Evolutionary conservation across 2,888 invertebrate genomes (phyloP).

Genomic region (Cheilosia soror): DNA sequence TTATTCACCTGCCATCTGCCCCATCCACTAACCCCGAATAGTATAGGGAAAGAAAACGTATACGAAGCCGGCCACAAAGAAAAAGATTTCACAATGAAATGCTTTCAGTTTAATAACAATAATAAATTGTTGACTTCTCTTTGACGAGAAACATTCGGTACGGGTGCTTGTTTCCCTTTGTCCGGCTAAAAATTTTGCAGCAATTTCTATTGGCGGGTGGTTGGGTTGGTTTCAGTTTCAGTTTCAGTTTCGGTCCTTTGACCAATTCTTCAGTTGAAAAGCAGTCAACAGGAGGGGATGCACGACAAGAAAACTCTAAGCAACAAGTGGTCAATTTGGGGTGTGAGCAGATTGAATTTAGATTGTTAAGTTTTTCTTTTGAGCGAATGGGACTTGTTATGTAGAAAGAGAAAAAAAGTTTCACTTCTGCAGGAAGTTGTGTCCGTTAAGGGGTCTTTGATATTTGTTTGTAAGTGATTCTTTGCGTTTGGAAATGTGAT

Average conservation of each 20-base stretch:
- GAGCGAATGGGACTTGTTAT: conserved; percentile 35
- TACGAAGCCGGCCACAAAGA: conserved; percentile 8
- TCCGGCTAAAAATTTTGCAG: conserved; percentile 18
- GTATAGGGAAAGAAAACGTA: conserved; percentile 11
- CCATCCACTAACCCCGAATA: conserved; percentile 4
- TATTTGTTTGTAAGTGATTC: conserved; percentile 16
- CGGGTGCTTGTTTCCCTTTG: conserved; percentile 6
- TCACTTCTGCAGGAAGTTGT: conserved; percentile 35
- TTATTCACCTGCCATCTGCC: conserved; percentile 15
- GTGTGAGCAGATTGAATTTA: conserved; percentile 68
- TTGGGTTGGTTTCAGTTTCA: conserved; percentile 2
- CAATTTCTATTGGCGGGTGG: conserved; percentile 1
- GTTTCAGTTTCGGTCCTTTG: conserved; percentile 29
- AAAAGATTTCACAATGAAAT: conserved; percentile 51
- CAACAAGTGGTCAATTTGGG: conserved; percentile 72
- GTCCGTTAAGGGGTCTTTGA: conserved; percentile 31
- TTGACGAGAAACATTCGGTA: conserved; percentile 32
- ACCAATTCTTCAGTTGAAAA: conserved; percentile 45
- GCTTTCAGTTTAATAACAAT: conserved; percentile 47
- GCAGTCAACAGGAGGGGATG: conserved; percentile 1
- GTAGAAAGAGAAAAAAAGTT: conserved; percentile 32
- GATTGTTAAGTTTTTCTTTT: conserved; percentile 63
- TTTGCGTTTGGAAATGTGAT: conserved; percentile 5
- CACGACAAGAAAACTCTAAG: conserved; percentile 47
- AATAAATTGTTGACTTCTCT: conserved; percentile 59